These are phyloP conservation scores for Callithrix jacchus DNA, from an alignment of 2,113 vertebrate genomes.

Conservation along the genomic window DNA sequence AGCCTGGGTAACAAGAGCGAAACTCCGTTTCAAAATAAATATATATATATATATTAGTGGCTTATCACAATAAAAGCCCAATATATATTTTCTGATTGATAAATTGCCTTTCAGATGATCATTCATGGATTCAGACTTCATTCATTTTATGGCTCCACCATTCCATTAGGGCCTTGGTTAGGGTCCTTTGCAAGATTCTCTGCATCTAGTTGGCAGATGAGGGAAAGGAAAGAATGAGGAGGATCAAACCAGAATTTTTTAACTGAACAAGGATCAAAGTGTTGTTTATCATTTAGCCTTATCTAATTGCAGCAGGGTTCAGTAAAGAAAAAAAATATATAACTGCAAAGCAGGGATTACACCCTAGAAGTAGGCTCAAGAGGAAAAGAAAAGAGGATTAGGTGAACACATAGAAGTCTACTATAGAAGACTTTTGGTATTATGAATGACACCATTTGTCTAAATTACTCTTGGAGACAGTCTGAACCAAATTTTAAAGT, in stretches of 20 bases:
- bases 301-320: background rate
- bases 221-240: background rate
- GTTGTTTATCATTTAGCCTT: background rate
- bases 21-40: too few species aligned
- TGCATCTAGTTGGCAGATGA: background rate
- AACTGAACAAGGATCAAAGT: background rate
- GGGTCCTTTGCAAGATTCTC: background rate
- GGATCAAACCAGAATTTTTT: background rate
- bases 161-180: background rate
- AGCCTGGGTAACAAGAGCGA: too few species aligned
- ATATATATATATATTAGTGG: too few species aligned
- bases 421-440: background rate
- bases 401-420: background rate
- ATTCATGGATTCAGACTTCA: background rate
- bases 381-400: background rate
- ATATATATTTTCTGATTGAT: background rate
- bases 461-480: background rate
- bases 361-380: background rate
- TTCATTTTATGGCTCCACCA: background rate
- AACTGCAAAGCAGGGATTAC: background rate
- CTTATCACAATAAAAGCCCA: conserved; percentile 28
- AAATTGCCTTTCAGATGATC: background rate
- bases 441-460: background rate
- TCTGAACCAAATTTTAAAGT: conserved; percentile 41
- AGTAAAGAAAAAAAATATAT: too few species aligned